Conservation (phyloP, 2,113 vertebrate species). For the Candoia aspera region DNA sequence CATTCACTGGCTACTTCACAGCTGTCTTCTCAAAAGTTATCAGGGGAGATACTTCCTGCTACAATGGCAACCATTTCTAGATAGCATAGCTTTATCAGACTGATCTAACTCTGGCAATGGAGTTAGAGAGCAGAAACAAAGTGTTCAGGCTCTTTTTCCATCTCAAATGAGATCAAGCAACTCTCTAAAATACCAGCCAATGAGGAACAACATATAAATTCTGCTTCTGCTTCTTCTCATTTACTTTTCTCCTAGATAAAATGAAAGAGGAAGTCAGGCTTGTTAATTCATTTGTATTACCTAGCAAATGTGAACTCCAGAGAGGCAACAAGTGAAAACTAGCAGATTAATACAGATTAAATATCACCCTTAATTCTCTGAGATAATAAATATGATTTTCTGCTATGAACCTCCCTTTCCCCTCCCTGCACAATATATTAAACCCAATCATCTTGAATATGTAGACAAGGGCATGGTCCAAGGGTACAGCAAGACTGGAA, state of each 20-base stretch:
- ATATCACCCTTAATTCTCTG: background rate
- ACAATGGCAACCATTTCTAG: background rate
- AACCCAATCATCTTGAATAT: too few relatives aligned
- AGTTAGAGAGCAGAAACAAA: conserved; percentile 20
- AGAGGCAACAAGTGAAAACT: background rate
- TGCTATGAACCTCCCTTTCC: background rate
- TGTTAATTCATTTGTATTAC: background rate
- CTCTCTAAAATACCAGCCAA: conserved; percentile 36
- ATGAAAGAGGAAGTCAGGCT: background rate
- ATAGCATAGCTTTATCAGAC: background rate
- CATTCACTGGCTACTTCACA: conserved; percentile 80
- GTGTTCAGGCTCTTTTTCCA: background rate
- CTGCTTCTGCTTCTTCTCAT: background rate
- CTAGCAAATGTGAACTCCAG: background rate
- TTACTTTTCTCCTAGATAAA: background rate
- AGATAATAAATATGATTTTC: background rate
- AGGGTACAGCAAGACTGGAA: background rate
- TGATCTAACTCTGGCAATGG: background rate
- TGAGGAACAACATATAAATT: background rate
- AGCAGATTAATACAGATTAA: background rate
- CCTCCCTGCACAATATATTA: background rate
- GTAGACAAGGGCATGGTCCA: background rate
- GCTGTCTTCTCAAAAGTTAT: conserved; percentile 26
- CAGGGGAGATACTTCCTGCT: background rate
- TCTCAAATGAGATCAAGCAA: background rate